Percentiles rank a stretch among this genome's conserved stretches.
Evolutionary conservation across 2,113 vertebrate genomes (phyloP).

Genomic region (Felis catus): F.catus_Fca126_mat1.0 CM031413.1:167787501-167788000

Average conservation of each 20-base stretch:
- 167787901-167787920: not conserved
- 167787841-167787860: not conserved
- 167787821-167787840: rapidly evolving
- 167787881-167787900: too few relatives aligned
- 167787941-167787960: rapidly evolving
- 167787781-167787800: not conserved
- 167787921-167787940: not conserved
- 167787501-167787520: not conserved
- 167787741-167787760: not conserved
- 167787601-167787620: not conserved
- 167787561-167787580: not conserved
- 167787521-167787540: not conserved
- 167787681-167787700: not conserved
- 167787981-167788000: rapidly evolving
- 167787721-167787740: not conserved
- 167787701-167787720: not conserved
- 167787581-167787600: not conserved
- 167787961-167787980: rapidly evolving
- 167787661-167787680: not conserved
- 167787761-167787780: not conserved
- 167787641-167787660: not conserved
- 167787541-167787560: not conserved
- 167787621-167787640: not conserved
- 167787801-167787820: not conserved
- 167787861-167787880: not conserved